Percentiles rank a stretch among this genome's conserved stretches.
Conservation (phyloP, 2,113 vertebrate species). For the crab-eating macaque (Macaca fascicularis) region T2T-MFA8v1.1 NC_088379.1:166980001-166980500, state of each 20-base stretch:
- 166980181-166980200: neutral
- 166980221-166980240: neutral
- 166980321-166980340: neutral
- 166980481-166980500: neutral
- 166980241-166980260: neutral
- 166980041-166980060: neutral
- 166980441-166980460: neutral
- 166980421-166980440: neutral
- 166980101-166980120: neutral
- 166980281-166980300: neutral
- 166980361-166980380: neutral
- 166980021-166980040: neutral
- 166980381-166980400: neutral
- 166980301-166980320: neutral
- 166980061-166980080: neutral
- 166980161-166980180: neutral
- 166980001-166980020: neutral
- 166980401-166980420: neutral
- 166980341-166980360: neutral
- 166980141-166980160: neutral
- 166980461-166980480: neutral
- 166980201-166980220: neutral
- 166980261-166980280: neutral
- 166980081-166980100: neutral
- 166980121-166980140: constrained; percentile 5